Percentiles rank a stretch among this genome's conserved stretches.
These are phyloP conservation scores for Axis porcinus DNA, from an alignment of 2,113 vertebrate genomes.

Conservation along the genomic window DNA sequence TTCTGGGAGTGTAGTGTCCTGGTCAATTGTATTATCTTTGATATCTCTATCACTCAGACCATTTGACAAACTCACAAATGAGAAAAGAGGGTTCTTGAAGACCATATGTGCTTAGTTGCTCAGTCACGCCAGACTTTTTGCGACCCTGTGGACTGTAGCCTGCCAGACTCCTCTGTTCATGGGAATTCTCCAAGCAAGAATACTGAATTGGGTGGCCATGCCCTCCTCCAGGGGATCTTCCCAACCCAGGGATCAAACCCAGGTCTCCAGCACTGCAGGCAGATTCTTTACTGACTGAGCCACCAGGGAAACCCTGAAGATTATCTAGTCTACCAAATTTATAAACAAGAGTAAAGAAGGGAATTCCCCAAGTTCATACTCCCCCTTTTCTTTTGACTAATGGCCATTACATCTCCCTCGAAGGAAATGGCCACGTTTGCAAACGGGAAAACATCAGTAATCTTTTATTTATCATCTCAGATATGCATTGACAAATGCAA, in stretches of 20 bases:
- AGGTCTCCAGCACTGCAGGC: not conserved
- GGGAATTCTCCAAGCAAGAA: not conserved
- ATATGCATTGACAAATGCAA: too few species aligned
- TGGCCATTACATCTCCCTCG: too few species aligned
- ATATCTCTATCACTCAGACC: not conserved
- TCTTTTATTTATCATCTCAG: too few species aligned
- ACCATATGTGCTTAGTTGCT: not conserved
- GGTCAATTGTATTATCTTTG: not conserved
- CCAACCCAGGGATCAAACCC: not conserved
- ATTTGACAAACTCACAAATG: not conserved
- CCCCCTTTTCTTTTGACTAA: too few species aligned
- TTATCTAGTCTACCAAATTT: not conserved
- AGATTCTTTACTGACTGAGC: not conserved
- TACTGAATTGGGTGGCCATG: not conserved
- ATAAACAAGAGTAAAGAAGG: constrained; percentile 17
- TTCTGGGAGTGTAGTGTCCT: not conserved
- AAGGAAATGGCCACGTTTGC: too few species aligned
- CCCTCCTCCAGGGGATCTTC: not conserved
- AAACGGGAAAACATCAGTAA: too few species aligned
- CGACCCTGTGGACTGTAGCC: not conserved
- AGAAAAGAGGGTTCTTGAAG: not conserved
- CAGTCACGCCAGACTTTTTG: not conserved
- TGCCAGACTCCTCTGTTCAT: not conserved
- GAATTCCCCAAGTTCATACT: not conserved
- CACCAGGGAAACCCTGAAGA: not conserved